Conservation (phyloP, 2,113 vertebrate species). For the Chascanopsetta lugubris region DNA sequence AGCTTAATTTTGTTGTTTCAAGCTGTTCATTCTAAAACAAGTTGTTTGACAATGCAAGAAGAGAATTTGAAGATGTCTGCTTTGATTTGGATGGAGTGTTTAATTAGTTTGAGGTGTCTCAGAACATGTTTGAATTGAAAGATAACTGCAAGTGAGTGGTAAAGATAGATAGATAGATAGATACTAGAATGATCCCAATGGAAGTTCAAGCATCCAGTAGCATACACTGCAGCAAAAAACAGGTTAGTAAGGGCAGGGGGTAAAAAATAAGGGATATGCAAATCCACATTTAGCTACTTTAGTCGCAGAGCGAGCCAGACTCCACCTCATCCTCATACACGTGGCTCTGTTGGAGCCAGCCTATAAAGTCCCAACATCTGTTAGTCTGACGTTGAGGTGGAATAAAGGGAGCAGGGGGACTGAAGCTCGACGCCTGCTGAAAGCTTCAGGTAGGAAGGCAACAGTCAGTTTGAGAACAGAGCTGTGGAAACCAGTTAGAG, state of each 20-base stretch:
- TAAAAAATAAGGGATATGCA: no score
- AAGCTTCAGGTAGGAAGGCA: constrained; percentile 55
- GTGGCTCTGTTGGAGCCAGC: constrained; percentile 64
- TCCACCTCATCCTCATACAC: constrained; percentile 61
- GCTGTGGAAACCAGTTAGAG: constrained; percentile 25
- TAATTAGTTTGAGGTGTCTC: constrained; percentile 44
- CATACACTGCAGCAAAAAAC: no score
- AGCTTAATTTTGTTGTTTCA: no score
- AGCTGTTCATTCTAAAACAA: no score
- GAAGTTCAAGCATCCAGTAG: no score
- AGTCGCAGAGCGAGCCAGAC: constrained; percentile 56
- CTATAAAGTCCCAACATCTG: constrained; percentile 60
- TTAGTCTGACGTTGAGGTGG: constrained; percentile 51
- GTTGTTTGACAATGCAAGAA: background rate
- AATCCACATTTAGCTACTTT: constrained; percentile 55
- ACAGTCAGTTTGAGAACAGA: constrained; percentile 38
- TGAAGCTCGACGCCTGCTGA: constrained; percentile 52
- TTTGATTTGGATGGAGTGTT: constrained; percentile 34
- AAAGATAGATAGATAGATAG: no score
- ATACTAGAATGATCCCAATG: no score
- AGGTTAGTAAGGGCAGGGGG: no score
- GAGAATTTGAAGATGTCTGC: constrained; percentile 8
- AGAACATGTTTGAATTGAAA: constrained; percentile 31
- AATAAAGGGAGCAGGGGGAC: constrained; percentile 50
- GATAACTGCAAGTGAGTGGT: constrained; percentile 28